These are phyloP conservation scores for Willowsia nigromaculata DNA, from an alignment of 2,888 invertebrate species.

Conservation along the genomic window DNA sequence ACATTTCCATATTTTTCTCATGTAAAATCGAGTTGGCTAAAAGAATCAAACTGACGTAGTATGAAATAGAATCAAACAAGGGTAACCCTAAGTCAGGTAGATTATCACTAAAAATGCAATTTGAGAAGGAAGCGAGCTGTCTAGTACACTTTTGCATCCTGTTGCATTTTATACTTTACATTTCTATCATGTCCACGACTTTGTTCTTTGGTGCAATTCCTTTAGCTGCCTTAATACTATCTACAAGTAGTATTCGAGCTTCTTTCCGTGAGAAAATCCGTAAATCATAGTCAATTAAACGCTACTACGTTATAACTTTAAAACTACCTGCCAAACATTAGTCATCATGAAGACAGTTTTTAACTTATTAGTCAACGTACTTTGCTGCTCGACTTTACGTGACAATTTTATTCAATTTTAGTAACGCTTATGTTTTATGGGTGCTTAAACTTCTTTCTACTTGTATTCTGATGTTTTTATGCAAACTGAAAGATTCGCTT, in stretches of 20 bases:
- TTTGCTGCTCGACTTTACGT: too few species aligned
- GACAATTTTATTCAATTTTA: too few species aligned
- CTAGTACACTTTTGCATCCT: conserved; percentile 58
- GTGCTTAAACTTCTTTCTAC: too few species aligned
- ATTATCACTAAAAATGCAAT: background rate
- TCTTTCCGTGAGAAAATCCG: background rate
- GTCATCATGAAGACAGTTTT: background rate
- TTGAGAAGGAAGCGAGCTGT: conserved; percentile 62
- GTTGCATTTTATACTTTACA: conserved; percentile 3
- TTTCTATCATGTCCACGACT: background rate
- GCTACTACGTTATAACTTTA: too few species aligned
- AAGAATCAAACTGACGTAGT: background rate
- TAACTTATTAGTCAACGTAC: too few species aligned
- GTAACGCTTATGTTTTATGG: too few species aligned
- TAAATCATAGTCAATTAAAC: background rate
- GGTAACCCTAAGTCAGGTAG: background rate
- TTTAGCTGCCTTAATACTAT: background rate
- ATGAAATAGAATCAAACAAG: background rate
- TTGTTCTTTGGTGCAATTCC: background rate
- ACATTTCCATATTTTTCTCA: too few species aligned
- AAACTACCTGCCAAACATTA: too few species aligned
- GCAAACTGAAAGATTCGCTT: too few species aligned
- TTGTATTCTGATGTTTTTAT: too few species aligned
- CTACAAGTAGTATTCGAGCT: background rate
- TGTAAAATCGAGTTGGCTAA: too few species aligned